Evolutionary conservation across 2,888 invertebrate genomes (phyloP), one percentile per base, ranked within the genome.

Genomic region (Pilophorus perplexus): DNA sequence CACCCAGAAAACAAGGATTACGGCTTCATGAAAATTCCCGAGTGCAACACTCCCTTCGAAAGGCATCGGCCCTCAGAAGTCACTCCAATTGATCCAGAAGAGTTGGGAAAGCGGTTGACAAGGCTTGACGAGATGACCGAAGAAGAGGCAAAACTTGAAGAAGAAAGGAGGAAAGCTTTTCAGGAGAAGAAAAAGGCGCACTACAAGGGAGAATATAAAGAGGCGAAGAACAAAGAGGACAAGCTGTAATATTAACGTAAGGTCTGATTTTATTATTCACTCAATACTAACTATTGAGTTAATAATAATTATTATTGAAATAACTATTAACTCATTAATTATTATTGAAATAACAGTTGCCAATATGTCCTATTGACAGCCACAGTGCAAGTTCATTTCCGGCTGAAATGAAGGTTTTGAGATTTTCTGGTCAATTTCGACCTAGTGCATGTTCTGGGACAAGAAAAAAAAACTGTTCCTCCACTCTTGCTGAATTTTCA

Each of bases 1-100:
- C 46, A 62, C 33, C 62, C 62, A 14, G 46, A 28, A 20, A 38
- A 62, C 37, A 62, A 48, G 10, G 62, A 62, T 20, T 62, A 62
- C 23, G 62, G 62, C 8, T 50, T 48, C 25, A 62, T 62, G 62
- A 62, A 62, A 16, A 62, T 62, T 27, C 62, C 62, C 2, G 62
- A 62, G 25, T 62, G 62, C 46, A 62, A 62, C 4, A 62, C 62
- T 14, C 62, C 62, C 0, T 62, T 6, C 48, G 62, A 59, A 25
- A 27, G 18, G 2, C 16, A 23, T n/a, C 27, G 25, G 33, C 28
- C 22, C 8, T 22, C 27, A 14, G 62, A 62, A 28, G 38, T 40
- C 33, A 33, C 6, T 5, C 62, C 44, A 16, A 10, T 62, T 10
- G 37, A 62, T 16, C 28, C 62, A 14, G 37, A 38, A 10, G 62